Base-by-base conservation (phyloP, 2,888 invertebrate species). In the Theretra japonica region DNA sequence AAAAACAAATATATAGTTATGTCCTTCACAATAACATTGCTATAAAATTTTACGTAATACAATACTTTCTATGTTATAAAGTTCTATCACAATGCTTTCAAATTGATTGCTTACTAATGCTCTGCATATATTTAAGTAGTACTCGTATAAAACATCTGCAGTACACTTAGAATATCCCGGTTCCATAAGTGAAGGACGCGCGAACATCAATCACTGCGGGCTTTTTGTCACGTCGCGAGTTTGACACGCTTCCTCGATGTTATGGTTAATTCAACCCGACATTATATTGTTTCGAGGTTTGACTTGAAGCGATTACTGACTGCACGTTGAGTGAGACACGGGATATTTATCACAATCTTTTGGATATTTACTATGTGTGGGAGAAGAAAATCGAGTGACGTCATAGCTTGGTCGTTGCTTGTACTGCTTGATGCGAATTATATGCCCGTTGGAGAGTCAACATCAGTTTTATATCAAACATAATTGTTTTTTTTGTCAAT, bases 201-300 rank as follows among this genome's bases (percentile, higher is more conserved):
- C 69, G 74, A 75, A 81, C 88, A 89, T 89, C 88, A 89, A 89
- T 89, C 87, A 88, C 83, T 73, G 75, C 74, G 78, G 82, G 83
- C 86, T 87, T 86, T 88, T 89, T 88, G 87, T 87, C 87, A 84
- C 84, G 83, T 84, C 83, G 83, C 83, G 85, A 88, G 86, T 88
- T 86, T 86, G 86, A 86, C 85, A 86, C 83, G 82, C 84, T 83
- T 81, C 79, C 75, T 76, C 80, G 75, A 81, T 82, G 83, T 82
- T 82, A 85, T 84, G 83, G 83, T 84, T 86, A 82, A 85, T 84
- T 85, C 83, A 84, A 84, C 81, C 74, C 75, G 75, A 76, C 72
- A 58, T 72, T 50, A 75, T 72, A 41, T 41, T 41, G 73, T 72
- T 56, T 23, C 58, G 19, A 30, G 33, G 56, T 71, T 48, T 65